Conservation (phyloP, 2,797 vertebrate genomes). For the Hapalemur alaotrensis region DNA sequence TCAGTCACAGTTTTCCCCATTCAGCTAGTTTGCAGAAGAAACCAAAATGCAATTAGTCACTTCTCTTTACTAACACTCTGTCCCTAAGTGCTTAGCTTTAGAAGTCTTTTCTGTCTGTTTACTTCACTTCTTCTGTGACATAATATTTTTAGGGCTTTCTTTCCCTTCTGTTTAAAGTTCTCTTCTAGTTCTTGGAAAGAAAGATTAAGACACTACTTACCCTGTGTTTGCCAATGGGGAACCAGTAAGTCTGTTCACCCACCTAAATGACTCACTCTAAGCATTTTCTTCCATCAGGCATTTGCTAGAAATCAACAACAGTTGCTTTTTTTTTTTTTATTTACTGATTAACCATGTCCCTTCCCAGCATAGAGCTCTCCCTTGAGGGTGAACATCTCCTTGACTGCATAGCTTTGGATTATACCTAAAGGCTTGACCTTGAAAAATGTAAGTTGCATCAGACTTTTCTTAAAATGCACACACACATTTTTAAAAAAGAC, state of each 20-base stretch:
- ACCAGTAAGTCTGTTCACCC: not conserved
- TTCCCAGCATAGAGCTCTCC: not conserved
- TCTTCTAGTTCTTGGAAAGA: slow-evolving; percentile 15
- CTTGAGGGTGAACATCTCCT: not conserved
- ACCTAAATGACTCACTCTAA: not conserved
- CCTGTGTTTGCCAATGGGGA: not conserved
- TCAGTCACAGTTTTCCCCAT: not conserved
- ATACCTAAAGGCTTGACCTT: not conserved
- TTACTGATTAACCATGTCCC: not conserved
- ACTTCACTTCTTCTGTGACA: not conserved
- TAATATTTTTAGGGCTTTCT: not conserved
- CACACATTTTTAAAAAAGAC: not conserved
- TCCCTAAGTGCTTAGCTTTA: not conserved
- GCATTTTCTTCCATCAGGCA: not conserved
- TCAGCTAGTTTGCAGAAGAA: slow-evolving; percentile 24
- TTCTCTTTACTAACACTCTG: not conserved
- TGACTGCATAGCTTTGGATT: not conserved
- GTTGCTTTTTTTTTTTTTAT: not conserved
- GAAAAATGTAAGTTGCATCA: not conserved
- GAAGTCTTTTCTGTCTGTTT: not conserved
- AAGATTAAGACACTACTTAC: not conserved
- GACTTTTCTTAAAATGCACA: not conserved
- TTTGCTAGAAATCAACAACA: not conserved
- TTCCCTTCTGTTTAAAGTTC: not conserved
- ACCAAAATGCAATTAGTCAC: not conserved